Evolutionary conservation across 2,888 invertebrate species (phyloP), one percentile per base, ranked within the genome.

Genomic region (Aphodius granarius): DNA sequence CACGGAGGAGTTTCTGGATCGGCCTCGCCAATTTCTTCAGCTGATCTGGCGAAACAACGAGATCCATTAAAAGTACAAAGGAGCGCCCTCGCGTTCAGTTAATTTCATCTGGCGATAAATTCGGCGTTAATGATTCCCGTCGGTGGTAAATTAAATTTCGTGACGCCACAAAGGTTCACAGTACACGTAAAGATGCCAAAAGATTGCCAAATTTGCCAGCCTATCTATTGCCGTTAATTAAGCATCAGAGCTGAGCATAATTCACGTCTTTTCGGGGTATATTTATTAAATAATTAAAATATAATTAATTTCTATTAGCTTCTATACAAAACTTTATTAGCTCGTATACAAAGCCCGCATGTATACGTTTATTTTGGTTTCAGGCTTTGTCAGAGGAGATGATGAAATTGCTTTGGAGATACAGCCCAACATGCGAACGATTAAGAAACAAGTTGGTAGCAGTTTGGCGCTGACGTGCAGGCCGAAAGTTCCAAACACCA

Each of bases 381-480:
- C 74, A 62, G 74, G 16, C 63, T 20, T 17, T 70, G 71, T 70
- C 21, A 66, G 17, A 15, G 75, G 70, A 19, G 20, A 75, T 63
- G 77, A 72, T 9, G 16, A 17, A 6, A 72, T 78, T 6, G 90
- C 91, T 80, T 86, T 95, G 83, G 91, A 91, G 86, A 95, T 95
- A 83, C 90, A 91, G 80, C 95, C 95, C 13, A 89, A 88, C 79
- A 92, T 91, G 81, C 89, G 91, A 75, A 89, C 91, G 75, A 93
- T 94, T 84, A 91, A 91, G 15, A 94, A 93, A 80, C 91, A 95
- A 0, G 91, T 95, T 13, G 95, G 94, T 72, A 91, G 92, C 82
- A 92, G 92, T 64, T 90, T 95, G 75, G 92, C 95, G 72, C 88
- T 96, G 79, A 95, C 95, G 4, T 96, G 96, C 85, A 91, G 91